Percentiles rank a stretch among this genome's conserved stretches.
Conservation (phyloP, 2,113 vertebrate species). For the Entelurus aequoreus region DNA sequence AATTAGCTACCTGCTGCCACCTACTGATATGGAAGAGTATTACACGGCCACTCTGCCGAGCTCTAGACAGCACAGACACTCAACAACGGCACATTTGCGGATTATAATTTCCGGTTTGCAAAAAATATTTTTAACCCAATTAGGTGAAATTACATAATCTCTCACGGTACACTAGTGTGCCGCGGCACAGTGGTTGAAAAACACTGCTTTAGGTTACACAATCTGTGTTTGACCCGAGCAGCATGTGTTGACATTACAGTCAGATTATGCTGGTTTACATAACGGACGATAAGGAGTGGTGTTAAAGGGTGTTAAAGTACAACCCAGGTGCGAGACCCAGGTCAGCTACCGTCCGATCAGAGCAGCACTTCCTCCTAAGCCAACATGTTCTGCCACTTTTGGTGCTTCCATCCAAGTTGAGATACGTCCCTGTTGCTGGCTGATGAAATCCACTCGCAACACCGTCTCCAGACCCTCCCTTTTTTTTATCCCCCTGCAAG, state of each 20-base stretch:
- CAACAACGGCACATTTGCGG: too few species aligned
- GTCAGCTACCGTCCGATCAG: conserved; percentile 47
- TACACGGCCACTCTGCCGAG: too few species aligned
- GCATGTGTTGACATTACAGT: background rate
- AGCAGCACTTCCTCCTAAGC: background rate
- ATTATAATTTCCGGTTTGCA: too few species aligned
- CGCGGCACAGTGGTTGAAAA: too few species aligned
- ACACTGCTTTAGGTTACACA: too few species aligned
- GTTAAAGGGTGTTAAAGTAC: conserved; percentile 29
- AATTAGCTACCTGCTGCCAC: too few species aligned
- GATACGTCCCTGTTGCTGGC: conserved; percentile 49
- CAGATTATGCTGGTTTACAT: conserved; percentile 58
- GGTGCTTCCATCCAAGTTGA: conserved; percentile 38
- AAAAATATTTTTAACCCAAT: too few species aligned
- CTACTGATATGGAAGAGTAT: too few species aligned
- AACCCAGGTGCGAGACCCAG: conserved; percentile 44
- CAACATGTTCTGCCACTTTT: background rate
- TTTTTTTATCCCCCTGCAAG: conserved; percentile 35
- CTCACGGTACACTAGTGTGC: too few species aligned
- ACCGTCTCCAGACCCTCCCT: conserved; percentile 39
- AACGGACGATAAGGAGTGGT: conserved; percentile 52
- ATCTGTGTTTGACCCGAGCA: too few species aligned
- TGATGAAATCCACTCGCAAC: conserved; percentile 68
- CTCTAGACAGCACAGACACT: too few species aligned
- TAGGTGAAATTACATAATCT: too few species aligned